Evolutionary conservation across 1,140 invertebrate genomes (phyloP).

Genomic region (Aphelinus certus): DNA sequence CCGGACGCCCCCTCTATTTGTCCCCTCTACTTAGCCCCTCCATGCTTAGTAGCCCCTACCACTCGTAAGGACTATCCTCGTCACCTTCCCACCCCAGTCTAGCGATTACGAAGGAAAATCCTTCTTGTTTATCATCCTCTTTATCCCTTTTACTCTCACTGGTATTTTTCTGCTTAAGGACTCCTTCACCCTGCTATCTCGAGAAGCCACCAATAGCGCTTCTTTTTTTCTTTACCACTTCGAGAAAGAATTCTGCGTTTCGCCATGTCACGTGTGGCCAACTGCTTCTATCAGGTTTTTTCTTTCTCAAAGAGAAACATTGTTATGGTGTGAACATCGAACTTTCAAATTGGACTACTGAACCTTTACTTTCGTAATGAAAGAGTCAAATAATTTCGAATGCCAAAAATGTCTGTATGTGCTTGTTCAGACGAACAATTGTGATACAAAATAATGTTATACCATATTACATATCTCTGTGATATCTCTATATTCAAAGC

Average conservation of each 20-base stretch:
- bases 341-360: no score
- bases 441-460: no score
- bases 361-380: no score
- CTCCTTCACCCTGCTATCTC: constrained; percentile 9
- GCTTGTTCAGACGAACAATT: no score
- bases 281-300: constrained; percentile 38
- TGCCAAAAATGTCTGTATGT: no score
- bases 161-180: not conserved
- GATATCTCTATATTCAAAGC: no score
- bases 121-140: constrained; percentile 38
- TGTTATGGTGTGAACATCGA: no score
- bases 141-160: constrained; percentile 33
- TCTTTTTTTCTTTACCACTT: constrained; percentile 7
- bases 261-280: constrained; percentile 45
- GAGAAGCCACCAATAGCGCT: not conserved
- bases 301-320: no score
- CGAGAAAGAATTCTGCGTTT: constrained; percentile 44
- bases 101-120: not conserved
- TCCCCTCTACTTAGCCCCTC: not conserved
- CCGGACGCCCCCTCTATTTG: not conserved
- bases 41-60: constrained; percentile 18
- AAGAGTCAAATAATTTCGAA: no score
- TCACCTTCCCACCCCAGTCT: constrained; percentile 22
- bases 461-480: no score
- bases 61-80: constrained; percentile 24